Evolutionary conservation across 2,888 invertebrate species (phyloP).

Genomic region (Drosophila gaucha): DNA sequence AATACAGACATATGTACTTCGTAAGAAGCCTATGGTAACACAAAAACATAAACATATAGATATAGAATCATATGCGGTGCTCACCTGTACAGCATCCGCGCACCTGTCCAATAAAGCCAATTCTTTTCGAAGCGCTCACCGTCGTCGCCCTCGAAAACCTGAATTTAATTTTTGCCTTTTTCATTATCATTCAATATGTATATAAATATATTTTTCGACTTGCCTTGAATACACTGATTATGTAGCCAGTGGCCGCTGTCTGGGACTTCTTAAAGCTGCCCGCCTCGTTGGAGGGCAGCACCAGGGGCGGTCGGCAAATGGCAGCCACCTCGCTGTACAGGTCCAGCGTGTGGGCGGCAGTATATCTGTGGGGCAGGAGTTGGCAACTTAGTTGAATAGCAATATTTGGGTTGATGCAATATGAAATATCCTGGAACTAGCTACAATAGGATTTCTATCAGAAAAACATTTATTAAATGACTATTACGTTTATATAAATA

Average conservation of each 20-base stretch:
- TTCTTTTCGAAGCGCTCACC: slow-evolving; percentile 96
- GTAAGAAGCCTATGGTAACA: too few species aligned
- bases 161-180: slow-evolving; percentile 70
- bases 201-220: slow-evolving; percentile 10
- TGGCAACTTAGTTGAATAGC: slow-evolving; percentile 8
- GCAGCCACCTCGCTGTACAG: slow-evolving; percentile 96
- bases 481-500: not conserved
- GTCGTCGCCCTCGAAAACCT: slow-evolving; percentile 97
- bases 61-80: not conserved
- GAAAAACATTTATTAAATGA: too few species aligned
- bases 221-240: slow-evolving; percentile 95
- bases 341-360: slow-evolving; percentile 94
- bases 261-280: slow-evolving; percentile 91
- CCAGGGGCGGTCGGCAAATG: slow-evolving; percentile 93
- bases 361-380: slow-evolving; percentile 87
- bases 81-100: slow-evolving; percentile 92
- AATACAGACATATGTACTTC: too few species aligned
- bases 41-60: not conserved
- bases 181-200: slow-evolving; percentile 28
- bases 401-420: not conserved
- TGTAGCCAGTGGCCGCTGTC: slow-evolving; percentile 93
- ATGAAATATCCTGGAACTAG: not conserved
- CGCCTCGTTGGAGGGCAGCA: slow-evolving; percentile 88
- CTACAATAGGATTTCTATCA: not conserved
- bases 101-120: slow-evolving; percentile 98